phyloP scores from a whole-genome alignment of 2,113 vertebrate species.

The Erpornis zantholeuca region DNA sequence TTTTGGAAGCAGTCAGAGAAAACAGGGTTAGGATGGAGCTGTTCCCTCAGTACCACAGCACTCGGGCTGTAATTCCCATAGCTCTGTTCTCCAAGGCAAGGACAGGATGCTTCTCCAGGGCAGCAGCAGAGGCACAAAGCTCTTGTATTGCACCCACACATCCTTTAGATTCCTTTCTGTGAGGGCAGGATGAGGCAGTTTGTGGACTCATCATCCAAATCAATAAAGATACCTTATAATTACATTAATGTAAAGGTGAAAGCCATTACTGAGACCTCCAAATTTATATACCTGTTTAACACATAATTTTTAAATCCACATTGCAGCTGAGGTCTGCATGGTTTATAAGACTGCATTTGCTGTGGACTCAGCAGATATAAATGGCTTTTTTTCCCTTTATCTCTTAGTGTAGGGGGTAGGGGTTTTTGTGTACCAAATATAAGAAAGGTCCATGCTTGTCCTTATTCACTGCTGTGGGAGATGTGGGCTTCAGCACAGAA shows the following conservation, averaged over 20 bases:
- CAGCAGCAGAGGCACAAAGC: not conserved
- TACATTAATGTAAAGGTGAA: not conserved
- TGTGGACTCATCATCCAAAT: not conserved
- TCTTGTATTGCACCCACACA: not conserved
- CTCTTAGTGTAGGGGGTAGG: not conserved
- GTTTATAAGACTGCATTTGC: not conserved
- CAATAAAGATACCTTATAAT: not conserved
- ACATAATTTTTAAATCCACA: not conserved
- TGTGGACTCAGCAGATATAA: not conserved
- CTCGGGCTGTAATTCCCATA: not conserved
- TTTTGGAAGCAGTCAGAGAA: not conserved
- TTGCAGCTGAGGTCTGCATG: not conserved
- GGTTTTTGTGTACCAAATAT: not conserved
- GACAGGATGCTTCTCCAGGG: not conserved
- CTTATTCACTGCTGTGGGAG: not conserved
- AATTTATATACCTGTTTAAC: not conserved
- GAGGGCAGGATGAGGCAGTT: not conserved
- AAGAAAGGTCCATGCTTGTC: not conserved
- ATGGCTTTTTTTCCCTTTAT: not conserved
- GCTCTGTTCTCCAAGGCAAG: not conserved
- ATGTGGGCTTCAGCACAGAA: not conserved
- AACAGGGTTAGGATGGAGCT: not conserved
- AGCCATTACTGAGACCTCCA: not conserved
- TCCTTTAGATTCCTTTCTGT: not conserved
- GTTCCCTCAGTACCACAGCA: not conserved